Evolutionary conservation across 2,888 invertebrate genomes (phyloP), one percentile per base, ranked within the genome.

Genomic region (Dascillus cervinus): DNA sequence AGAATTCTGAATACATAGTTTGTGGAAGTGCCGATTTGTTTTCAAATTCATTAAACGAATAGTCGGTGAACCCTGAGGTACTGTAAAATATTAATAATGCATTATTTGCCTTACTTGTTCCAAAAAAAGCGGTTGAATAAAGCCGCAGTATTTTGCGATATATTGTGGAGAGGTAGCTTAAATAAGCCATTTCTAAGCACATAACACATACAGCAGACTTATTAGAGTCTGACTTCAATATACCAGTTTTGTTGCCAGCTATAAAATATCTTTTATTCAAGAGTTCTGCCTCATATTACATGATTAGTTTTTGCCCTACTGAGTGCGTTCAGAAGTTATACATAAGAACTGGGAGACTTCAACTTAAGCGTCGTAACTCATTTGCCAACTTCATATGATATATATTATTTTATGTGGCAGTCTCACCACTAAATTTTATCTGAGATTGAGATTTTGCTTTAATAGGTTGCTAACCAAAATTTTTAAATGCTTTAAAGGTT

Each of bases 231-330:
- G 47, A 52, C 52, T 49, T 42, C 47, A 49, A 50, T 50, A 49
- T 52, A 45, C 46, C 48, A 44, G 52, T 51, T 53, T 52, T 47
- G 51, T 52, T 47, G 47, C 46, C 41, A 45, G 44, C 49, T 44
- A 48, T 53, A 51, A 52, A 52, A 49, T 52, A 57, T 57, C 53
- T 57, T 57, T 57, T 57, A 57, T 57, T 57, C 57, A 57, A 46
- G 41, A 55, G 52, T 44, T 44, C 41, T 42, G 44, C 42, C 44
- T 38, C 40, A 45, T 45, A 47, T 47, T 43, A 53, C 50, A 50
- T 48, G 56, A 56, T 56, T 56, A 54, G 52, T 53, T 55, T 53
- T 53, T 52, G 47, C 39, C 36, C 37, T 32, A 35, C 23, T 24
- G 17, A 17, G 17, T 47, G 43, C 42, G 42, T 44, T 42, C 39